Evolutionary conservation across 2,888 invertebrate genomes (phyloP).

Genomic region (Napeogenes sylphis): DNA sequence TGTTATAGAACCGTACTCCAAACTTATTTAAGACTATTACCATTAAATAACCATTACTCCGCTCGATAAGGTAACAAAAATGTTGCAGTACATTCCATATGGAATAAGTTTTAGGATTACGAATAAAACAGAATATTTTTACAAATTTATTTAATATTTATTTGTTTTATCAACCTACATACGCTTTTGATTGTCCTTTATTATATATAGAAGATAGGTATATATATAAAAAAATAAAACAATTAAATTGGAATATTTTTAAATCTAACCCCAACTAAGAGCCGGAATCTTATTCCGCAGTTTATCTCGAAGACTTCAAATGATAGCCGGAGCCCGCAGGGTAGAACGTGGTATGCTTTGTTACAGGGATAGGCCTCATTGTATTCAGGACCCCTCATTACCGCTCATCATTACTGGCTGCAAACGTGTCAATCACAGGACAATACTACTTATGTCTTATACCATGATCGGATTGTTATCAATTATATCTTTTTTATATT

Average conservation of each 20-base stretch:
- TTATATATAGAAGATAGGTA: too few species aligned
- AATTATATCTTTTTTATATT: not conserved
- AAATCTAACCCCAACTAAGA: not conserved
- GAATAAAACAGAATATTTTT: too few species aligned
- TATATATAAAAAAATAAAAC: too few species aligned
- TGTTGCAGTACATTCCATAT: constrained; percentile 10
- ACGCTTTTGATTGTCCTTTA: too few species aligned
- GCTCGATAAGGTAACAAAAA: constrained; percentile 39
- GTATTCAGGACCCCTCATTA: constrained; percentile 44
- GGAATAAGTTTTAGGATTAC: too few species aligned
- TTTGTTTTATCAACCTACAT: too few species aligned
- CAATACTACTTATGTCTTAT: not conserved
- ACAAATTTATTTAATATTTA: too few species aligned
- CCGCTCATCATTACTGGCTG: constrained; percentile 23
- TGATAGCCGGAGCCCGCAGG: constrained; percentile 23
- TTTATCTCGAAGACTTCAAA: constrained; percentile 12
- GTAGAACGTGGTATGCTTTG: constrained; percentile 42
- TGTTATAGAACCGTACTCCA: constrained; percentile 4
- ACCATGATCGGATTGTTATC: not conserved
- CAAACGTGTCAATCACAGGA: constrained; percentile 25
- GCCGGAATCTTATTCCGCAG: not conserved
- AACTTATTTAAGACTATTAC: constrained; percentile 34
- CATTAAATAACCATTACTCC: constrained; percentile 41
- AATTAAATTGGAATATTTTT: too few species aligned
- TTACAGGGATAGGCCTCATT: constrained; percentile 59